Base-by-base conservation (phyloP, 2,888 invertebrate species). In the Leptura quadrifasciata region DNA sequence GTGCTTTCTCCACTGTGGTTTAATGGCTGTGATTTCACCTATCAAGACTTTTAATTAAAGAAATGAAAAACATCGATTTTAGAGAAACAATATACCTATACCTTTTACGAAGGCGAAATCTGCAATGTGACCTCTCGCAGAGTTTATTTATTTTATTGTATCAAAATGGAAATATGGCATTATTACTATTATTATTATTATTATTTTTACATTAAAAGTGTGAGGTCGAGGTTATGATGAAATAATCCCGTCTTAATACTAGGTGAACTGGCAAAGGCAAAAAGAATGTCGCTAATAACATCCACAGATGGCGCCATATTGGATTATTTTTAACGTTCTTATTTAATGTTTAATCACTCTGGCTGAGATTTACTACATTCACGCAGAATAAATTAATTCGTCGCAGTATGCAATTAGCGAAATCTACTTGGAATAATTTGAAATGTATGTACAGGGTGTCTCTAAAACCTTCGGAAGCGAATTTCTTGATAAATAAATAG, bases 21-120 rank as follows among this genome's bases (percentile, higher is more conserved):
- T 74, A 79, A 79, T 72, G 85, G 85, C 85, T 85, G 85, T 85
- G 85, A 85, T 82, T 79, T 76, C 70, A 84, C 79, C 82, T 77
- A 83, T 79, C 79, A 81, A 84, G 84, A 84, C 83, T 84, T 82
- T 78, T 79, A 72, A 65, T 71, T 64, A 71, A 77, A 70, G 67
- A 80, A 65, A 68, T 72, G 68, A 75, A 55, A 60, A 71, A 79
- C 79, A 78, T 79, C 78, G 77, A 80, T 80, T 35, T 27, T 35
- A 55, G 31, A 17, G 18, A 55, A 18, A 55, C 18, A 47, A 74
- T 77, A 55, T 31, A 70, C 31, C 69, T 65, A 47, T 55, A 52
- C 63, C 20, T 17, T 63, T 72, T 55, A 18, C 17, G 21, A 63
- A 15, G 1, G 8, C 21, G 17, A 47, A 39, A 47, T 47, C 2